These are phyloP conservation scores for Zalophus californianus DNA, from an alignment of 2,797 vertebrate genomes.

Conservation along the genomic window DNA sequence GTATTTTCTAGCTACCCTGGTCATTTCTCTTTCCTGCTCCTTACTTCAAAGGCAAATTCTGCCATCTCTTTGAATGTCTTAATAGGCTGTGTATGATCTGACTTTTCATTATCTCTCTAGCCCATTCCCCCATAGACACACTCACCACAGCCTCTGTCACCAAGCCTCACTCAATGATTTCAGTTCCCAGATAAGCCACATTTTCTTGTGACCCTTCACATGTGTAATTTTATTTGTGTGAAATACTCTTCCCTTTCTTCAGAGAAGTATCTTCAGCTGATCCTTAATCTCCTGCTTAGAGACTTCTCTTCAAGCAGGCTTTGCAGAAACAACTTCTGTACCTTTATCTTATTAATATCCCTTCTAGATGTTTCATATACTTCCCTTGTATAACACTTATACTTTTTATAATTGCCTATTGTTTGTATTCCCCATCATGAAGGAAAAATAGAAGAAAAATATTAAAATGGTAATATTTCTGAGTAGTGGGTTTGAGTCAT, in stretches of 20 bases:
- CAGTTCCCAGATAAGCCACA: neutral
- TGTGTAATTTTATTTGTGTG: conserved; percentile 12
- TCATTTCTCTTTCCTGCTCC: neutral
- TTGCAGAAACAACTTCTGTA: neutral
- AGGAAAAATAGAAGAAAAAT: conserved; percentile 33
- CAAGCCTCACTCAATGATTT: conserved; percentile 17
- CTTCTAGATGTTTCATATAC: conserved; percentile 29
- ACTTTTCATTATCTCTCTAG: neutral
- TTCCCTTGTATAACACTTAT: neutral
- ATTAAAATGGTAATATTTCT: neutral
- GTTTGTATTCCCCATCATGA: neutral
- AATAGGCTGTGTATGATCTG: neutral
- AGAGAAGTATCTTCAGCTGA: conserved; percentile 4
- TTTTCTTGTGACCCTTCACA: conserved; percentile 40
- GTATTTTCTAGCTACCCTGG: neutral
- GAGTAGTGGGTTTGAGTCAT: neutral
- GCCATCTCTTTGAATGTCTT: neutral
- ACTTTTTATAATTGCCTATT: neutral
- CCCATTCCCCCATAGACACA: neutral
- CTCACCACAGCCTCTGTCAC: neutral
- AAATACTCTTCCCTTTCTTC: neutral
- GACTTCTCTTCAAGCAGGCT: neutral
- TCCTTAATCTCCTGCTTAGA: conserved; percentile 1
- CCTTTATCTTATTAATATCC: neutral
- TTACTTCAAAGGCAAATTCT: neutral